Evolutionary conservation across 2,797 vertebrate genomes (phyloP).

Genomic region (Microctenopoma stevenorrisi): DNA sequence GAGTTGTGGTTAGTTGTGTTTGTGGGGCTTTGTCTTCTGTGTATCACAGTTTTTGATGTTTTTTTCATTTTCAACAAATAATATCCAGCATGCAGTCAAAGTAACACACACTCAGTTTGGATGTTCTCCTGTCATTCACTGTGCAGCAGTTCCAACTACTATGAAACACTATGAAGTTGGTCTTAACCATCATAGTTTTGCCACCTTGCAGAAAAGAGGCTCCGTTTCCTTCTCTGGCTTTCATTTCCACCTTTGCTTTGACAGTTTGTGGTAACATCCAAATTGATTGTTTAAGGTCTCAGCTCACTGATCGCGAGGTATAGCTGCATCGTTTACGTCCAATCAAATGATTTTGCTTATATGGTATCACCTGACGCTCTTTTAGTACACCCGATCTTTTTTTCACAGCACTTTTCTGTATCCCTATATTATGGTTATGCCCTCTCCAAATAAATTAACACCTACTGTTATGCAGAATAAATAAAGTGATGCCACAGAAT

Average conservation of each 20-base stretch:
- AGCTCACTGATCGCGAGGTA: constrained; percentile 17
- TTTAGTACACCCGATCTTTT: constrained; percentile 39
- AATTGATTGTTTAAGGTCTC: constrained; percentile 48
- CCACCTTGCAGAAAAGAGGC: constrained; percentile 6
- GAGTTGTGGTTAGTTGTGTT: constrained; percentile 23
- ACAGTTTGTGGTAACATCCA: constrained; percentile 39
- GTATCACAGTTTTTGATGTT: neutral
- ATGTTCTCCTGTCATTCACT: neutral
- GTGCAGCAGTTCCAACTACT: neutral
- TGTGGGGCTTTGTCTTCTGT: constrained; percentile 10
- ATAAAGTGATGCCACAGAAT: constrained; percentile 36
- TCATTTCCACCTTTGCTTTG: constrained; percentile 47
- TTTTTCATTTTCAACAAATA: constrained; percentile 18
- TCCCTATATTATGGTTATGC: constrained; percentile 50
- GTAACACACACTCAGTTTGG: neutral
- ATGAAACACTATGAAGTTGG: neutral
- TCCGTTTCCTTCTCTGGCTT: constrained; percentile 28
- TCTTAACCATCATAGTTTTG: constrained; percentile 20
- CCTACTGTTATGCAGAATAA: constrained; percentile 43
- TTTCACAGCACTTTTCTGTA: constrained; percentile 28
- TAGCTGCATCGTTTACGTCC: constrained; percentile 38
- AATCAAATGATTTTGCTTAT: constrained; percentile 26
- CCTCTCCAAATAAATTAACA: constrained; percentile 54
- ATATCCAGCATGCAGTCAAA: constrained; percentile 27
- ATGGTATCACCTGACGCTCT: constrained; percentile 5